Evolutionary conservation across 2,797 vertebrate species (phyloP).

Genomic region (Synaphobranchus kaupii): DNA sequence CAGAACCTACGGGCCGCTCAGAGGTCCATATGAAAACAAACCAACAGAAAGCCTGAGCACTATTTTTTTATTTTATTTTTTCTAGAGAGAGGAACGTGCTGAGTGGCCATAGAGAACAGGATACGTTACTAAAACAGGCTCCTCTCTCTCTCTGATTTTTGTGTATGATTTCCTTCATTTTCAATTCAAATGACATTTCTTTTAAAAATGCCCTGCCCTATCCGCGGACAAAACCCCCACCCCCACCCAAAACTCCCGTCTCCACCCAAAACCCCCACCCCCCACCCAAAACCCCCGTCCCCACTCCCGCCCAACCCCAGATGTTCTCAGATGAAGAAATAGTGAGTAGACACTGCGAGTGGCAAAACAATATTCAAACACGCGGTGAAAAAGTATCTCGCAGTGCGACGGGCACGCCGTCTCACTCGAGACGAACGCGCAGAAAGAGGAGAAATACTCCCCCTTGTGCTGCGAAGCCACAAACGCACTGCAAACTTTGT

Average conservation of each 20-base stretch:
- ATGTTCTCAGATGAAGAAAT: slow-evolving; percentile 1
- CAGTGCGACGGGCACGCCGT: slow-evolving; percentile 10
- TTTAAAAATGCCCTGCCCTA: slow-evolving; percentile 21
- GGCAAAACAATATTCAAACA: slow-evolving; percentile 3
- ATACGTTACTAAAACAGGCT: slow-evolving; percentile 35
- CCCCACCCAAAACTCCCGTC: slow-evolving; percentile 13
- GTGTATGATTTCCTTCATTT: slow-evolving; percentile 14
- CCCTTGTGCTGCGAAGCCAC: slow-evolving; percentile 29
- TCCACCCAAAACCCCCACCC: background rate
- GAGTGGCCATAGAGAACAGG: background rate
- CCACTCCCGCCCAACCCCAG: background rate
- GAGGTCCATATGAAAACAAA: slow-evolving; percentile 28
- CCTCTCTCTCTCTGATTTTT: slow-evolving; percentile 14
- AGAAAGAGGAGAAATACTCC: slow-evolving; percentile 23
- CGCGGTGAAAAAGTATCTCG: background rate
- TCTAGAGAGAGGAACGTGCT: background rate
- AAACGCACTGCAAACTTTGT: slow-evolving; percentile 14
- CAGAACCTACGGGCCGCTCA: slow-evolving; percentile 7
- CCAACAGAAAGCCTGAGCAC: background rate
- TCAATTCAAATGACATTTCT: background rate
- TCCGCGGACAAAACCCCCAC: slow-evolving; percentile 21
- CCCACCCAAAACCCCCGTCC: background rate
- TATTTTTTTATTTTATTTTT: background rate
- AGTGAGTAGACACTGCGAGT: background rate
- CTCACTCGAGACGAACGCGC: background rate